Conservation (phyloP, 2,113 vertebrate genomes). For the Actenoides lindsayi region DNA sequence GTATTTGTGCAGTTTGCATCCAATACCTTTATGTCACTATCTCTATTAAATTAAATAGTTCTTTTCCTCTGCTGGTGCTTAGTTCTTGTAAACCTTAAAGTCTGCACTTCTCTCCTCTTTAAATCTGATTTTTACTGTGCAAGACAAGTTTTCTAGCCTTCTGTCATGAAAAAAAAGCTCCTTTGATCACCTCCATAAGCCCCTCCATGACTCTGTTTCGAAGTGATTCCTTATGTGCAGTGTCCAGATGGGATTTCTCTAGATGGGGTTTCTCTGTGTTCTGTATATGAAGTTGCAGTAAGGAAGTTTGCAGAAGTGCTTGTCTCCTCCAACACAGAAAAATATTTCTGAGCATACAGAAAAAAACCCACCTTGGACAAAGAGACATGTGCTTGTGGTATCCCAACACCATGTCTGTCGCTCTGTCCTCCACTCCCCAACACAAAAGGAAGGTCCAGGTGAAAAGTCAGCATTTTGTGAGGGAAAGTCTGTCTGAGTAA, state of each 20-base stretch:
- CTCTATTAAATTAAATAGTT: not conserved
- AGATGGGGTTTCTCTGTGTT: not conserved
- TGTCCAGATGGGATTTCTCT: not conserved
- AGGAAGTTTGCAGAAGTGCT: not conserved
- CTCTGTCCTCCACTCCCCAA: not conserved
- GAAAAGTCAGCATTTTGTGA: not conserved
- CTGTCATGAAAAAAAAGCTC: not conserved
- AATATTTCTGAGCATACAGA: not conserved
- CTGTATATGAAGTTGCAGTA: not conserved
- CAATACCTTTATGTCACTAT: not conserved
- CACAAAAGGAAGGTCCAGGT: not conserved
- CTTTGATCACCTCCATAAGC: not conserved
- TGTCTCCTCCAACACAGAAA: not conserved
- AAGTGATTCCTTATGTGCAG: accelerated
- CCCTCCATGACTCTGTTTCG: not conserved
- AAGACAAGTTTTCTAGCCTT: not conserved
- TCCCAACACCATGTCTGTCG: not conserved
- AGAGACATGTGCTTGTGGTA: not conserved
- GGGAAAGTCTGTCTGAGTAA: not conserved
- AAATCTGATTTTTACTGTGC: not conserved
- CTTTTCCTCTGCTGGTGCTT: not conserved
- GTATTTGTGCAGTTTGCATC: not conserved
- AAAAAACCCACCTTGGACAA: not conserved
- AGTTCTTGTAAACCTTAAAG: not conserved
- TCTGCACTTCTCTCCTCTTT: not conserved